Conservation (phyloP, 1,140 invertebrate species). For the Drosophila quadrilineata region DNA sequence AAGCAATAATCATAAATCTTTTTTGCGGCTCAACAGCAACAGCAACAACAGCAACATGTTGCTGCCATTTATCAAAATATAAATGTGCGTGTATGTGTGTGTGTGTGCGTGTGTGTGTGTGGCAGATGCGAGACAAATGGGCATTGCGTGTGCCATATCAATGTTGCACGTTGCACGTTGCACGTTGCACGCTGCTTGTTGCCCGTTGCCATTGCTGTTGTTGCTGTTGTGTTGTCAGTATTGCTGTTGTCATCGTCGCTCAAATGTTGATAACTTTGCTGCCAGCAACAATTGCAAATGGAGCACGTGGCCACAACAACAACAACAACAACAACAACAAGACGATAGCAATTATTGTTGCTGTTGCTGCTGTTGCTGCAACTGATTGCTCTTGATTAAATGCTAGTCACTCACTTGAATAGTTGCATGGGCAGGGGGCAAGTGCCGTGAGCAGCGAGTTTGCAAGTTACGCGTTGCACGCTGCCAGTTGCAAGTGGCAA, state of each 20-base stretch:
- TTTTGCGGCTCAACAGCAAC: conserved; percentile 62
- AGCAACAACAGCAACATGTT: conserved; percentile 53
- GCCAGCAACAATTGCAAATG: conserved; percentile 57
- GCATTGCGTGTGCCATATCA: conserved; percentile 74
- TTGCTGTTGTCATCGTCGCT: conserved; percentile 57
- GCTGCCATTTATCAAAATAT: conserved; percentile 68
- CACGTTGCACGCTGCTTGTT: too few species aligned
- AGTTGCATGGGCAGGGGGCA: conserved; percentile 34
- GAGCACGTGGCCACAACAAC: conserved; percentile 58
- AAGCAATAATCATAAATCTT: conserved; percentile 80
- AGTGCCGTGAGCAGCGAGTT: too few species aligned
- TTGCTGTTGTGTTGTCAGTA: conserved; percentile 36
- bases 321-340: conserved; percentile 9
- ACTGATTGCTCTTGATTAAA: conserved; percentile 75
- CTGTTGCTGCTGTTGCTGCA: conserved; percentile 33
- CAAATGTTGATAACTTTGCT: conserved; percentile 54
- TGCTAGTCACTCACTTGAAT: conserved; percentile 71
- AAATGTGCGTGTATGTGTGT: conserved; percentile 18
- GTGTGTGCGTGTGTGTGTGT: conserved; percentile 26
- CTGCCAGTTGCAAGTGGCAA: too few species aligned
- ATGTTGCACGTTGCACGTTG: too few species aligned
- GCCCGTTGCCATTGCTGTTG: conserved; percentile 7
- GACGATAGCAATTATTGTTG: conserved; percentile 41
- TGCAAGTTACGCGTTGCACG: too few species aligned
- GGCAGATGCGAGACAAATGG: conserved; percentile 65